Conservation (phyloP, 2,797 vertebrate genomes). For the Parauchenoglanis punctatus region DNA sequence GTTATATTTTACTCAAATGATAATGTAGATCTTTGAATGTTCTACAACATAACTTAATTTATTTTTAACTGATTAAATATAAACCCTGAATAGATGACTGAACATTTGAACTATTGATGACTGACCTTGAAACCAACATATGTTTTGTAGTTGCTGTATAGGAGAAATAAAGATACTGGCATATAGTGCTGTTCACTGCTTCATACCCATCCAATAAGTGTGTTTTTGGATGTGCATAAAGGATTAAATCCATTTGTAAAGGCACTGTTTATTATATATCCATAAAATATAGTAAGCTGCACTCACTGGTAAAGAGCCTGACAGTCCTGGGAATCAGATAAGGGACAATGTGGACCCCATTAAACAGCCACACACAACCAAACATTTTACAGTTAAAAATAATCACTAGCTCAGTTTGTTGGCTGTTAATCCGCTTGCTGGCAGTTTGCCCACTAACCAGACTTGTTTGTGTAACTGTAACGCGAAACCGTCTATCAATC, state of each 20-base stretch:
- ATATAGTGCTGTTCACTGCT: background rate
- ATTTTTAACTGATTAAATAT: conserved; percentile 14
- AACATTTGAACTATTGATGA: background rate
- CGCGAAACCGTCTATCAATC: conserved; percentile 24
- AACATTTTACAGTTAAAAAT: conserved; percentile 39
- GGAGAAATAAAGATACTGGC: conserved; percentile 1
- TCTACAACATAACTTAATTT: background rate
- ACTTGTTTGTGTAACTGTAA: conserved; percentile 56
- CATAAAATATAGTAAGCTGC: conserved; percentile 13
- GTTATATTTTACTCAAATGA: background rate
- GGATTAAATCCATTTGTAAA: conserved; percentile 4
- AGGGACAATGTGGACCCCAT: background rate
- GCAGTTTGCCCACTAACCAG: conserved; percentile 48
- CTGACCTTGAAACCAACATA: background rate
- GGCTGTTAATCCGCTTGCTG: conserved; percentile 25
- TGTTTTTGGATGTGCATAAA: background rate
- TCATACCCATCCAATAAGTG: conserved; percentile 5
- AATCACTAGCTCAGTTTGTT: conserved; percentile 47
- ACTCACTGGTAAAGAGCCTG: background rate
- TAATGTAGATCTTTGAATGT: background rate
- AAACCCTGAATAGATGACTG: conserved; percentile 8
- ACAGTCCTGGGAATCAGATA: conserved; percentile 35
- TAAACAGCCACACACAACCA: conserved; percentile 44
- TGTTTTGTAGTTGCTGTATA: background rate
- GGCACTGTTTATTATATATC: background rate